Base-by-base conservation (phyloP, 2,797 vertebrate genomes). In the Lepilemur ruficaudatus region DNA sequence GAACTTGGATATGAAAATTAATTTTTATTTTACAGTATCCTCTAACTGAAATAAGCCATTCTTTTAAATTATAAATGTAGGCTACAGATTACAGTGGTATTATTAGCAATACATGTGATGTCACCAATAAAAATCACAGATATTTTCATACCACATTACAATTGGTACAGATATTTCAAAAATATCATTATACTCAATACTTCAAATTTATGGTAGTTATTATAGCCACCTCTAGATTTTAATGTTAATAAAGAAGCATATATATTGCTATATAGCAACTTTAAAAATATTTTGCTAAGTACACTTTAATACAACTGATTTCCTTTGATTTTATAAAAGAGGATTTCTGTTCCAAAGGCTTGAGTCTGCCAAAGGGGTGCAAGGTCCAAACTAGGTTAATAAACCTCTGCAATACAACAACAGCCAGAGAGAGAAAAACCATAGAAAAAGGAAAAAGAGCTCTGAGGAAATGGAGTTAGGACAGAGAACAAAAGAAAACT, bases 321-420 rank as follows among this genome's bases (percentile, higher is more conserved):
- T 91, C 83, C 79, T 91, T 46, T 61, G 30, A 95, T 75, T 96
- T 91, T 94, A 91, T 94, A 91, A 93, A 92, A 70, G 35, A 55
- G 28, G 23, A 38, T 48, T 95, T 89, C 69, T 69, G 28, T 70
- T 86, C 22, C 59, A 84, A 2, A 67, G 48, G 61, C 28, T 95
- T 85, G 43, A 78, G 59, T 75, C 48, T 93, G 84, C 28, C 15
- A 73, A 76, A 82, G 0, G 14, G 5, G 22, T 32, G 22, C 85
- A 92, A 76, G 30, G 5, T 76, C 73, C 38, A 65, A 78, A 73
- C 35, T 1, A 50, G 75, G 63, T 57, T 79, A 89, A 59, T 15
- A 65, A 76, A 1, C 3, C n/a, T 86, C 23, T 84, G 15, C 17
- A 81, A 80, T 57, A 86, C 15, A 92, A 46, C 25, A 41, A 76